Evolutionary conservation across 1,140 invertebrate species (phyloP).

Genomic region (roundworm (Caenorhabditis elegans)): DNA sequence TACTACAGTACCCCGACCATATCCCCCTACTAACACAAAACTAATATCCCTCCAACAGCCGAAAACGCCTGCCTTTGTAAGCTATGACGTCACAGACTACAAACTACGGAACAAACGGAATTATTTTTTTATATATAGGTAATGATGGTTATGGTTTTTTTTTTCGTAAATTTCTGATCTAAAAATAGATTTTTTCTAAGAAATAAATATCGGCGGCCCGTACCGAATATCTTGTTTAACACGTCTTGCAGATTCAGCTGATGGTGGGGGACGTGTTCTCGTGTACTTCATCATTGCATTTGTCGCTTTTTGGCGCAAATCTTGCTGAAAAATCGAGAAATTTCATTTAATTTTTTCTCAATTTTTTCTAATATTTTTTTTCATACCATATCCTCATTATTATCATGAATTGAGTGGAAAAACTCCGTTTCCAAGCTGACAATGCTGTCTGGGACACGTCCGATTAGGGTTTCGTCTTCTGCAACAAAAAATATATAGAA

Average conservation of each 20-base stretch:
- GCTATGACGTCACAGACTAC: too few species aligned
- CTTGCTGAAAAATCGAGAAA: constrained; percentile 70
- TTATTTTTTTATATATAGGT: too few species aligned
- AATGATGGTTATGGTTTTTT: too few species aligned
- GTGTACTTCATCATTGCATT: constrained; percentile 90
- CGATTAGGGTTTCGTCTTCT: constrained; percentile 72
- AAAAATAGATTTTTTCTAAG: too few species aligned
- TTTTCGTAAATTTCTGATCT: too few species aligned
- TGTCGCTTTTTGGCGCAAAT: constrained; percentile 76
- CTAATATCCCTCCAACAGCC: too few species aligned
- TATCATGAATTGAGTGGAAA: constrained; percentile 77
- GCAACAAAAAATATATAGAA: neutral
- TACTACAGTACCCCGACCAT: too few species aligned
- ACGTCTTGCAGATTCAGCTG: constrained; percentile 82
- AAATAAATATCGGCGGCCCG: too few species aligned
- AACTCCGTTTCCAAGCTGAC: constrained; percentile 82
- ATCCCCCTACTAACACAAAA: too few species aligned
- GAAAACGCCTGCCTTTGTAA: too few species aligned
- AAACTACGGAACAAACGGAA: too few species aligned
- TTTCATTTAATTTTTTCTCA: too few species aligned
- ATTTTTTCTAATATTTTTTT: neutral
- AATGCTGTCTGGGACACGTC: constrained; percentile 78
- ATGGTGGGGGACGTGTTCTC: constrained; percentile 80
- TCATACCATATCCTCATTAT: constrained; percentile 75
- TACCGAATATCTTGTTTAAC: constrained; percentile 72